Evolutionary conservation across 2,797 vertebrate species (phyloP).

Genomic region (Brachymystax lenok): DNA sequence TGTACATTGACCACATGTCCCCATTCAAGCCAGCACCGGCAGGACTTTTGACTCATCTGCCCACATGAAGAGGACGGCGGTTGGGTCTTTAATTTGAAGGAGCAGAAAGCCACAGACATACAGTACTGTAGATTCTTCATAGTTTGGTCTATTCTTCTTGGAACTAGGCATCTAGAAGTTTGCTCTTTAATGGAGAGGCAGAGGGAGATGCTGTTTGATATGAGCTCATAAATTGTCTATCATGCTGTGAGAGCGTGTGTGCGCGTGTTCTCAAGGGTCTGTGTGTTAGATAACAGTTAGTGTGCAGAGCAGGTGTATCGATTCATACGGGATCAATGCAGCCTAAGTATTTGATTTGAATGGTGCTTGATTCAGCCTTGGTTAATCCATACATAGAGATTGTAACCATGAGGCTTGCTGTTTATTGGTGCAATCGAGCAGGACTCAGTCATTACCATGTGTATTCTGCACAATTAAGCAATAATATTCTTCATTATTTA

Average conservation of each 20-base stretch:
- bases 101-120: neutral
- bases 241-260: neutral
- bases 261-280: neutral
- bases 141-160: neutral
- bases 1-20: neutral
- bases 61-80: neutral
- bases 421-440: neutral
- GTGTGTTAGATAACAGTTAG: neutral
- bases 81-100: neutral
- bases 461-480: neutral
- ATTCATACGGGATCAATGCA: neutral
- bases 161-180: neutral
- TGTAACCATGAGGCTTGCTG: neutral
- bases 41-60: neutral
- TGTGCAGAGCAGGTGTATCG: neutral
- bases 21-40: neutral
- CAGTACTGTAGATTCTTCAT: neutral
- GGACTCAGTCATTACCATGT: neutral
- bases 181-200: neutral
- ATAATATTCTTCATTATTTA: neutral
- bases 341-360: neutral
- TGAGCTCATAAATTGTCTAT: neutral
- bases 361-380: neutral
- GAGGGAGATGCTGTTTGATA: neutral
- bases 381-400: neutral